Conservation (phyloP, 1,140 invertebrate species). For the Heliconius nattereri region DNA sequence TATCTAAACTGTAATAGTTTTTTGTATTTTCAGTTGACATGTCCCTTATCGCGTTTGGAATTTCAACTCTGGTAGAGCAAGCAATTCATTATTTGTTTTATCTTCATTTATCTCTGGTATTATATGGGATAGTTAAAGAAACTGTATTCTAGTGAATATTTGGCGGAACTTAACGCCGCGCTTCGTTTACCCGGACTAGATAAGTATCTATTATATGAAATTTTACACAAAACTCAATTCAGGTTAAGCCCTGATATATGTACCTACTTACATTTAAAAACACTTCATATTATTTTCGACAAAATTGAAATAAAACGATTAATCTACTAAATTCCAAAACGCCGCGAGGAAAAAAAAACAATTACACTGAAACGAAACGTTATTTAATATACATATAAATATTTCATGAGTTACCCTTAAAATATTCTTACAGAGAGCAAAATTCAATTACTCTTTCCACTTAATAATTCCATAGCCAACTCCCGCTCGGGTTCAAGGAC, state of each 20-base stretch:
- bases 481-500: not conserved
- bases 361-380: not conserved
- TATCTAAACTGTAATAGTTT: slow-evolving; percentile 6
- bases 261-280: too few species aligned
- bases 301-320: not conserved
- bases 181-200: too few species aligned
- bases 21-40: not conserved
- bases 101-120: too few species aligned
- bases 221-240: too few species aligned
- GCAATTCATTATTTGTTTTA: not conserved
- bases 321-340: not conserved
- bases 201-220: too few species aligned
- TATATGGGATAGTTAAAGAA: too few species aligned
- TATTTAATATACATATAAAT: slow-evolving; percentile 10
- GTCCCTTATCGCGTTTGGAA: not conserved
- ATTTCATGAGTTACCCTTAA: slow-evolving; percentile 7
- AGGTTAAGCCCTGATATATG: too few species aligned
- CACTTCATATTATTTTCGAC: too few species aligned
- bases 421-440: slow-evolving; percentile 8
- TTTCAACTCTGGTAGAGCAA: not conserved
- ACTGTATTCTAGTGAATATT: too few species aligned
- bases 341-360: not conserved
- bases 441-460: slow-evolving; percentile 15
- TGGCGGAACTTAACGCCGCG: too few species aligned
- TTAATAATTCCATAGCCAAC: slow-evolving; percentile 12